Percentiles rank a stretch among this genome's conserved stretches.
Evolutionary conservation across 1,140 invertebrate species (phyloP).

Genomic region (Drosophila leontia): DNA sequence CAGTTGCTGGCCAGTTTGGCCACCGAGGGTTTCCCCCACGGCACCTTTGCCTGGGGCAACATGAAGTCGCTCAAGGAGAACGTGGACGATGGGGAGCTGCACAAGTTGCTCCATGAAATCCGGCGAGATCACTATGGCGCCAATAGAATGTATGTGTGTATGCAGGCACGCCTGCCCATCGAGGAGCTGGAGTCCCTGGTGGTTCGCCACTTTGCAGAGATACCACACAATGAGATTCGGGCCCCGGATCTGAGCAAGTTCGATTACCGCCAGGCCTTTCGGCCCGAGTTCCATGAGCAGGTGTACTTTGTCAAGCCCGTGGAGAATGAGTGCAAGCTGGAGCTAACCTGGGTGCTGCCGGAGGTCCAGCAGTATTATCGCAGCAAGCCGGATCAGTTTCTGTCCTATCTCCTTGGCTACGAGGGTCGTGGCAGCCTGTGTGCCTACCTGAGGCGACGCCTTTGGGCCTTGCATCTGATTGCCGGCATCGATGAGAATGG

Average conservation of each 20-base stretch:
- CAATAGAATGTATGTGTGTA: constrained; percentile 94
- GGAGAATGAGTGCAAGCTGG: constrained; percentile 89
- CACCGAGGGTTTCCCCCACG: constrained; percentile 89
- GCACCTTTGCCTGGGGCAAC: constrained; percentile 95
- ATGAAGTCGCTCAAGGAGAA: constrained; percentile 90
- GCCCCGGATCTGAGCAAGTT: constrained; percentile 86
- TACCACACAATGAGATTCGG: constrained; percentile 88
- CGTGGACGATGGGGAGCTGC: constrained; percentile 88
- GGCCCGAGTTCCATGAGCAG: constrained; percentile 88
- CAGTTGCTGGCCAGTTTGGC: constrained; percentile 90
- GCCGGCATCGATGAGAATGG: constrained; percentile 91
- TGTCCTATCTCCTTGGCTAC: constrained; percentile 94
- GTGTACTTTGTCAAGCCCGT: constrained; percentile 93
- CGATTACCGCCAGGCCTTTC: constrained; percentile 87
- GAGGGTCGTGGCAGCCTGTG: constrained; percentile 95
- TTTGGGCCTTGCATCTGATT: constrained; percentile 93
- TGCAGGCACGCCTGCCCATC: constrained; percentile 92
- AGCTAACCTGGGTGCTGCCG: constrained; percentile 93
- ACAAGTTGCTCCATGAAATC: constrained; percentile 91
- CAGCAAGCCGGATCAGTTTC: constrained; percentile 91
- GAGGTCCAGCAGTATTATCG: constrained; percentile 89
- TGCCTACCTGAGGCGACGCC: constrained; percentile 92
- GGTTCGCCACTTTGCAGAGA: constrained; percentile 87
- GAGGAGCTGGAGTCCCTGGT: constrained; percentile 90
- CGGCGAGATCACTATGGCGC: constrained; percentile 93